Evolutionary conservation across 2,797 vertebrate species (phyloP), one percentile per base, ranked within the genome.

Genomic region (Chaetodon trifasciatus): DNA sequence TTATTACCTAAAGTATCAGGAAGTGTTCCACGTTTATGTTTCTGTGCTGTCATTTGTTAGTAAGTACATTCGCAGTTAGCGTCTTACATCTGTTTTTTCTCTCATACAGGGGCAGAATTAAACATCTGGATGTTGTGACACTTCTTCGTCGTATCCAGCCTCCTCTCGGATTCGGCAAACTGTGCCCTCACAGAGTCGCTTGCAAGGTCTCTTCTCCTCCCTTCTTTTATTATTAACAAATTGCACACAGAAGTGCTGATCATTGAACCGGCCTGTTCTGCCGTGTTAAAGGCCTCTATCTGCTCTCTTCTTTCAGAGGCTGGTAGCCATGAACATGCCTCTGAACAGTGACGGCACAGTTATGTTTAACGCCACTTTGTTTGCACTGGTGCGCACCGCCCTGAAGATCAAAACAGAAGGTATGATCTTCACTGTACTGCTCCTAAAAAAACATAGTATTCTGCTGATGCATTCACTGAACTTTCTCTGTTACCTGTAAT

Each of bases 281-380:
- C 16, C 6, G 0, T 32, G n/a, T 78, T 87, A 52, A 86, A 74
- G 9, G 4, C 8, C 1, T 85, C 2, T 53, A 0, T 52, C 17
- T 78, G 23, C 44, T 81, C 63, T 85, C 84, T 68, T 57, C 88
- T 94, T 91, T 62, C 95, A 99, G 98, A 96, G 98, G 88, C 93
- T 99, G 82, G 98, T 99, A 73, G 97, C 98, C 87, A 99, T 99
- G 98, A 99, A 99, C 93, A 99, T 99, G 98, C 98, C 98, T 55
- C 95, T 99, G 52, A 98, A 99, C 94, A 98, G 97, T 42, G 98
- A 99, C 0, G 98, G 98, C 82, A 99, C 97, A 0, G 97, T 99
- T 87, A 99, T 99, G 98, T 99, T 99, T 90, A 99, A 99, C 3
- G 98, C 98, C 78, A 99, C 98, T 28, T 92, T 99, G 73, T 99